Evolutionary conservation across 2,888 invertebrate genomes (phyloP), one percentile per base, ranked within the genome.

Genomic region (Aspidapion aeneum): DNA sequence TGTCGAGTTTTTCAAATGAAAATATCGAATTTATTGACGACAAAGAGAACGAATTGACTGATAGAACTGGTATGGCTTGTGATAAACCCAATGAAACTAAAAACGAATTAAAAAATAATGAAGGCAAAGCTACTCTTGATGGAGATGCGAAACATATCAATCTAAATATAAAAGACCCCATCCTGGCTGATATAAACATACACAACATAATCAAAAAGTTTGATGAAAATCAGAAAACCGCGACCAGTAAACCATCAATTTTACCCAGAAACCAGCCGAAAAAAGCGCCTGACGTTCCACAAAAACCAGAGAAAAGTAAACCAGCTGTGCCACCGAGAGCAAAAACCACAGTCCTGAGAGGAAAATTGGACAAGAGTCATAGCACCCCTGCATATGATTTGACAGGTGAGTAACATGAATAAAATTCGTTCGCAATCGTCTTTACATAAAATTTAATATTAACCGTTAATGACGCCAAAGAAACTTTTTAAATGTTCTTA

Each of bases 301-400:
- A 71, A 35, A 78, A 76, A 69, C 72, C 74, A 3, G 73, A 75
- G 2, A 68, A 72, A 69, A n/a, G n/a, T n/a, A 79, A 76, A 66
- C 77, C 78, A 2, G 71, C 69, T 12, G 75, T 79, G n/a, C 76
- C 78, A 21, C 79, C 79, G 1, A 72, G 73, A 58, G 74, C 74
- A 58, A 70, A 71, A 3, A 75, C 74, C 2, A 74, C 71, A 0
- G 76, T 74, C 67, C 62, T 75, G 55, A 77, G 84, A 22, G 88
- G 87, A 1, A 85, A 85, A 67, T 80, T 92, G 58, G 92, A 93
- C 80, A 92, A 93, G 80, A 89, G 89, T 72, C 87, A 90, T 77
- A 92, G 91, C 69, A 90, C 91, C n/a, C 92, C 92, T 1, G 90
- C 91, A 0, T 91, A 91, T 78, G 91, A 91, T 78, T 71, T 77